Base-by-base conservation (phyloP, 2,113 vertebrate species). In the Nymphicus hollandicus region DNA sequence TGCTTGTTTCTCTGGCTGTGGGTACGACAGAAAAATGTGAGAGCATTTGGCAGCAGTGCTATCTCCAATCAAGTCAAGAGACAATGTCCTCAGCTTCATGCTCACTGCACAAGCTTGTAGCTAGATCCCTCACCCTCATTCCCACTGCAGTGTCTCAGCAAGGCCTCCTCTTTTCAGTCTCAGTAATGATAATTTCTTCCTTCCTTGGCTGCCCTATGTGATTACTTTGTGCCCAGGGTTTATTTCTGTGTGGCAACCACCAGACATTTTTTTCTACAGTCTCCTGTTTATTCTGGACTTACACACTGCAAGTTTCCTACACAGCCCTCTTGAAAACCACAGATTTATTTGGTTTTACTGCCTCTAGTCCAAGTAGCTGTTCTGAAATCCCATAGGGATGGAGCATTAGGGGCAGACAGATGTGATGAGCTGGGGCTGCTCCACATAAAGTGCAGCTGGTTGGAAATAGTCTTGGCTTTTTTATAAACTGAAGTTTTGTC, bases 391-490 rank as follows among this genome's bases (percentile, higher is more conserved):
- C 64, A 13, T 7, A 70, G 86, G 63, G 82, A 83, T 73, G 50
- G 58, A 74, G 17, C 53, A 83, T 77, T 92, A 73, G 53, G 60
- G 79, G 31, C 53, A 91, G 86, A 55, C 41, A 73, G 83, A 94
- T 78, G 73, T 86, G 68, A 90, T 71, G 50, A 81, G 31, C 91
- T 86, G 76, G 71, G 55, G 55, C 58, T 92, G 76, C 41, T 96
- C 55, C 35, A 72, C 80, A 83, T 92, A 86, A 70, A 92, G 43
- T 73, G 46, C 72, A 86, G 41, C 82, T 95, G 68, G 60, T 60
- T 94, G 90, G 91, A 82, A 95, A 83, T 41, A 93, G 43, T 35
- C 66, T 70, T 93, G 82, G 70, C 76, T 76, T 88, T 88, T 90
- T 81, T 66, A 88, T 69, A 89, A 89, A 76, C 43, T 22, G 49